Conservation (phyloP, 2,797 vertebrate species). For the Schizopygopsis malacanthus region DNA sequence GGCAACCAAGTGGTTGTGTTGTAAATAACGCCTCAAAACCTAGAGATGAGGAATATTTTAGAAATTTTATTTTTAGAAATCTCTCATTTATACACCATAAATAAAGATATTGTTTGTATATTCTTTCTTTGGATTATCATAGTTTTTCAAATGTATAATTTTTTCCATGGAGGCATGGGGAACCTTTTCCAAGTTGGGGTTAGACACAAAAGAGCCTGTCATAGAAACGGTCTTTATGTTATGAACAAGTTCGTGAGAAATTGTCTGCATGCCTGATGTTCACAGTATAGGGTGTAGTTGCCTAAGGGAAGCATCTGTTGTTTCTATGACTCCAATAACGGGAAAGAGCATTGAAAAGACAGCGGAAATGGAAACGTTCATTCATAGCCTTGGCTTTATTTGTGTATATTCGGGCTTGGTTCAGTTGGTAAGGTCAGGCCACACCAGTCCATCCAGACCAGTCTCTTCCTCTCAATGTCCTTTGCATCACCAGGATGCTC, state of each 20-base stretch:
- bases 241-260: background rate
- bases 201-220: no score
- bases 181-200: no score
- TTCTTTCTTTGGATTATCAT: background rate
- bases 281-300: background rate
- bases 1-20: background rate
- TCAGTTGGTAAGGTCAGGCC: background rate
- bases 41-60: background rate
- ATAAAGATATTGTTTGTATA: background rate
- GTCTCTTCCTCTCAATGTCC: background rate
- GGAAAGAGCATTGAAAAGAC: background rate
- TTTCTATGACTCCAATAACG: background rate
- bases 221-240: background rate
- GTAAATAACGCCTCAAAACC: background rate
- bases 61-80: no score
- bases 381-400: background rate
- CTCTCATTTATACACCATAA: no score
- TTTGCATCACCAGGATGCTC: background rate
- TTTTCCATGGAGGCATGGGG: no score
- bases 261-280: background rate
- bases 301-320: background rate
- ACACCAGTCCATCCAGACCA: background rate
- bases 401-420: background rate
- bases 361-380: background rate
- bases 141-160: background rate